Evolutionary conservation across 2,797 vertebrate species (phyloP), one percentile per base, ranked within the genome.

Genomic region (Paedocypris micromegethes): DNA sequence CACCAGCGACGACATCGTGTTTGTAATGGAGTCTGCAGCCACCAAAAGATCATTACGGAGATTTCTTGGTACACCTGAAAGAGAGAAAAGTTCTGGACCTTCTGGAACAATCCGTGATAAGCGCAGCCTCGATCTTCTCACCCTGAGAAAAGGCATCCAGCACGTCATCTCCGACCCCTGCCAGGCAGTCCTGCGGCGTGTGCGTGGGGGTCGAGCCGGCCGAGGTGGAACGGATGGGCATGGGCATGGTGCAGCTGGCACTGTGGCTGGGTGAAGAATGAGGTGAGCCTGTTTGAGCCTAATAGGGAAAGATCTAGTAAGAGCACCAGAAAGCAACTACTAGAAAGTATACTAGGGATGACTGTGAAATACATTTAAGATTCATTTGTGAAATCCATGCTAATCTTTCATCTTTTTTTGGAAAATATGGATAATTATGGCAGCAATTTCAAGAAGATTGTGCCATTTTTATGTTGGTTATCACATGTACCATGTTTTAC

Each of bases 1-100:
- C 82, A 98, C 95, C 86, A 98, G 87, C 0, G 94, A 98, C 0
- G 94, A 97, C 96, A 98, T 92, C 75, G 96, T 98, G 88, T 96
- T 96, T 81, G 96, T 98, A 84, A 98, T 98, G 48, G 95, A 98
- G 67, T 98, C 96, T 2, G 96, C 96, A 0, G 96, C 96, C 64
- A 98, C 96, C 86, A 98, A 87, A 75, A 98, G 90, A 82, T 98
- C 96, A 0, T 93, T 96, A 68, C 89, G 94, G 69, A 98, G 95
- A 85, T 98, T 97, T 84, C 96, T 93, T 80, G 94, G 92, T 7
- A 92, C 87, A 88, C 95, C 96, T 98, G 79, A 57, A 77, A 66
- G 63, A 80, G 56, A 69, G 40, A 64, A 4, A 23, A 23, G 23
- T 23, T 23, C 23, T 23, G 23, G 23, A 38, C 3, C 2, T 38